Evolutionary conservation across 2,113 vertebrate species (phyloP), one percentile per base, ranked within the genome.

Genomic region (Tenebrosternarchus preto): DNA sequence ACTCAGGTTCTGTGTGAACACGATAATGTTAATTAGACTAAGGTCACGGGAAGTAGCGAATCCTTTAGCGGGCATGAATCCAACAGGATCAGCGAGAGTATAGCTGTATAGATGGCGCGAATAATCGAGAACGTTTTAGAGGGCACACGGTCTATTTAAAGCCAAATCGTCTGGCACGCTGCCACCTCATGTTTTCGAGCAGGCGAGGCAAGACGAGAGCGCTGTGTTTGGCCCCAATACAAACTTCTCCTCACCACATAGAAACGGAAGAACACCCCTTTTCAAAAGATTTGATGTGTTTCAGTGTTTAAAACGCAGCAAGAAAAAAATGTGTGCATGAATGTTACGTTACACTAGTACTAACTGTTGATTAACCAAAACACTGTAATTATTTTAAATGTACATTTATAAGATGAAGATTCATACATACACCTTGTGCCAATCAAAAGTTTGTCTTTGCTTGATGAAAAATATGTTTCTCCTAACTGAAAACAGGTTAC

Each of bases 11-110:
- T 75, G 63, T 81, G 84, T 77, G 82, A 86, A 88, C 81, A 84
- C 67, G 73, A 77, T 50, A 43, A 69, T 64, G 55, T 80, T 79
- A 64, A 86, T 83, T 85, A 81, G 25, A 29, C 36, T 80, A 87
- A 88, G 86, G 89, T 86, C 86, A 87, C 71, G 82, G 55, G 20
- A 84, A 89, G 76, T 59, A 50, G 80, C 15, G 71, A 82, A 78
- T 85, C 53, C 73, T 73, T 22, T 17, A 16, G 19, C 69, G 27
- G 76, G 61, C 64, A 0, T 9, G 25, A 31, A 33, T 83, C 81
- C 81, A 74, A 33, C 60, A n/a, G 24, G 22, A 78, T 60, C 77
- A 78, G 27, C 56, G 17, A 17, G 25, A 33, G 57, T 55, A 16
- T 76, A 77, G 61, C 29, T 22, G 33, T 56, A 20, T 31, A 24